Conservation (phyloP, 2,113 vertebrate genomes). For the Pygoscelis adeliae region DNA sequence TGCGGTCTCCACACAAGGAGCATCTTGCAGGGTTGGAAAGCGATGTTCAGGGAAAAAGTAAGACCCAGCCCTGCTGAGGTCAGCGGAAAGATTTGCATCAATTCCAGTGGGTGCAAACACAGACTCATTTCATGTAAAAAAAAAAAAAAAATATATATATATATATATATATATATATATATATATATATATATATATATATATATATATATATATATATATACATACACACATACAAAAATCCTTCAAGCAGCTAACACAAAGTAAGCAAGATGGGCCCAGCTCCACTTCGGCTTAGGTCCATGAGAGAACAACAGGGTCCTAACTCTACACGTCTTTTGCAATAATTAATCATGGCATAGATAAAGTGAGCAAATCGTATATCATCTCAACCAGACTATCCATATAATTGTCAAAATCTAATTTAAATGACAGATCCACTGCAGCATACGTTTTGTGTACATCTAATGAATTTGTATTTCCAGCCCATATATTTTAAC, state of each 20-base stretch:
- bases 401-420: constrained; percentile 67
- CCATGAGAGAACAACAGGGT: not conserved
- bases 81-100: constrained; percentile 3
- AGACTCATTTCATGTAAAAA: not conserved
- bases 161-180: fast-evolving
- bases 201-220: fast-evolving
- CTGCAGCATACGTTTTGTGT: constrained; percentile 48
- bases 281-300: not conserved
- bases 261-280: not conserved
- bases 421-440: constrained; percentile 47
- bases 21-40: not conserved
- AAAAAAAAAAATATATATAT: fast-evolving
- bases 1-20: fast-evolving
- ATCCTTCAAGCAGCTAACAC: not conserved
- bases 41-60: fast-evolving
- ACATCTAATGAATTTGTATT: constrained; percentile 63
- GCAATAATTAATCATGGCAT: constrained; percentile 45
- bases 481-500: constrained; percentile 68
- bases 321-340: not conserved
- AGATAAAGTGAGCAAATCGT: constrained; percentile 50
- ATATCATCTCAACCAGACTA: constrained; percentile 72
- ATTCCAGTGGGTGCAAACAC: not conserved
- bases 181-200: fast-evolving
- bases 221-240: not conserved
- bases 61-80: not conserved